Base-by-base conservation (phyloP, 2,888 invertebrate species). In the Brachyptera risi region DNA sequence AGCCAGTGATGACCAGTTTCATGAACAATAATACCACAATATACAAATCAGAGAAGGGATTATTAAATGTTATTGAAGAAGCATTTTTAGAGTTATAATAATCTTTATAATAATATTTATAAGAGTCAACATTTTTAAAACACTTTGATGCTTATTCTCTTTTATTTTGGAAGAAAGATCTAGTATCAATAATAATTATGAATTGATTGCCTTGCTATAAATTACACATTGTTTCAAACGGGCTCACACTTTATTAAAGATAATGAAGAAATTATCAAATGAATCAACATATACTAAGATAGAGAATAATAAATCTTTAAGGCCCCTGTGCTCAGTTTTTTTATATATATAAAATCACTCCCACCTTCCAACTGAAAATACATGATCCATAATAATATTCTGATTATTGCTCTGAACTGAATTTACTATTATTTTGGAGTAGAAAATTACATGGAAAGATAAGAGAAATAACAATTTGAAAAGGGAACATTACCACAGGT, bases 391-490 rank as follows among this genome's bases (percentile, higher is more conserved):
- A 42, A 42, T 35, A 17, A 60, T 63, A 27, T 58, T 59, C 59
- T 62, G 58, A 62, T 64, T 64, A 64, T 64, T 64, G 64, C 64
- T 64, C 64, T 64, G 64, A 62, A 60, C 51, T 56, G 51, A 51
- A 51, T 13, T 51, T 26, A 17, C 27, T 27, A 51, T 17, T 51
- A 26, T 31, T 27, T 26, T 51, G 50, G 26, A 49, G 50, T 51
- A 42, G 42, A 42, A 42, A 42, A 42, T 42, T 42, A 21, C n/a
- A 3, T 42, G 21, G 13, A 38, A n/a, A 17, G 17, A 38, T 42
- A 7, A 17, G 42, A 42, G 42, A 42, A 42, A 42, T 17, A 42
- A 42, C 21, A 7, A n/a, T n/a, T n/a, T n/a, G n/a, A n/a, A n/a
- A n/a, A n/a, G n/a, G n/a, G n/a, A n/a, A n/a, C n/a, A n/a, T n/a